Base-by-base conservation (phyloP, 2,888 invertebrate genomes). In the Resseliella maxima region DNA sequence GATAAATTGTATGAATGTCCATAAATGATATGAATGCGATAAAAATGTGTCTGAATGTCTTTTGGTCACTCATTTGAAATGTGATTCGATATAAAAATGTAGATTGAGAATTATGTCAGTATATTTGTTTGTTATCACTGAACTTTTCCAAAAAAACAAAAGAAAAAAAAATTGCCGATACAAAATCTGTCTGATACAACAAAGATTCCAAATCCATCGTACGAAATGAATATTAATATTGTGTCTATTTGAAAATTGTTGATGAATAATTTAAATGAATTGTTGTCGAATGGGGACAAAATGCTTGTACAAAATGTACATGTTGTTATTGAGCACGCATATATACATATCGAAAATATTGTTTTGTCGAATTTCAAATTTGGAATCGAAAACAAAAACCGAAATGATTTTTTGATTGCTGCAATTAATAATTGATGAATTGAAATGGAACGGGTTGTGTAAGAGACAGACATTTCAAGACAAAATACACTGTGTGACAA, bases 161-260 rank as follows among this genome's bases (percentile, higher is more conserved):
- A 12, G 41, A 41, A 41, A 41, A 41, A 12, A 41, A 41, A 41
- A 41, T 41, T 41, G 41, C 41, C 41, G 41, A 41, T 41, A 41
- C 41, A 41, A 12, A 41, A 41, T 50, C n/a, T n/a, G n/a, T n/a
- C n/a, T n/a, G n/a, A n/a, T n/a, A n/a, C n/a, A n/a, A n/a, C n/a
- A n/a, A n/a, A n/a, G n/a, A n/a, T 50, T 50, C 12, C 50, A 6
- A 50, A 50, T 50, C 50, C 10, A 50, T 15, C 21, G 50, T 59
- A 0, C 5, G 72, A 72, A 31, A 5, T 72, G 31, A 72, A 72
- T 72, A 72, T 72, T 72, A 31, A 72, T 72, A 72, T 72, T 72
- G 72, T 72, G 72, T 72, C 72, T 72, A 72, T 35, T 72, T 72
- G 72, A 72, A 72, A 72, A 31, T 72, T 72, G 72, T 72, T 31